Conservation (phyloP, 2,797 vertebrate genomes). For the Columba guinea region DNA sequence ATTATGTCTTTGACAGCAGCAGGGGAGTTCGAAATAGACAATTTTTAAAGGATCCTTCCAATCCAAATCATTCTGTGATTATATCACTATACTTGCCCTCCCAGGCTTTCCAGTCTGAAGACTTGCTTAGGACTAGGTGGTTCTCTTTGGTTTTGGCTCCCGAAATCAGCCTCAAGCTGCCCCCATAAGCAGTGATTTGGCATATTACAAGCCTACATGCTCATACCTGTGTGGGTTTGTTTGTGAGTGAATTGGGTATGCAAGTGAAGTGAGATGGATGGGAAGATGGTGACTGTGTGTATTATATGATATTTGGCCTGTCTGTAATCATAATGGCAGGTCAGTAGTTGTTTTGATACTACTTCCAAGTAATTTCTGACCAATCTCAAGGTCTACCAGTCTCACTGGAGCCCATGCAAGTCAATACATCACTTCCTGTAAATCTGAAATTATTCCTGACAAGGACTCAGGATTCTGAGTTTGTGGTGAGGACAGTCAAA, state of each 20-base stretch:
- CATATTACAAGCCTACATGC: not conserved
- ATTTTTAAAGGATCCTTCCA: not conserved
- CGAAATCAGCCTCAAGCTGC: not conserved
- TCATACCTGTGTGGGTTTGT: not conserved
- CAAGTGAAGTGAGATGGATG: not conserved
- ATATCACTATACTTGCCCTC: not conserved
- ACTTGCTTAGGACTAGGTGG: not conserved
- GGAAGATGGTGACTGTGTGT: not conserved
- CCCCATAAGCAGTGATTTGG: not conserved
- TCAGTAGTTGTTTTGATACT: not conserved
- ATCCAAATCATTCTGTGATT: not conserved
- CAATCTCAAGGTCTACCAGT: accelerated
- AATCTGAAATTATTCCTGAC: not conserved
- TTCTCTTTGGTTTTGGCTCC: not conserved
- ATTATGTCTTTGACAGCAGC: not conserved
- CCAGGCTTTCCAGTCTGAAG: not conserved
- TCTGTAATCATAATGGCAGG: not conserved
- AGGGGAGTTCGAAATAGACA: not conserved
- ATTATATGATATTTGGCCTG: not conserved
- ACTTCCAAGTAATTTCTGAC: not conserved
- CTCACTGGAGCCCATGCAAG: not conserved
- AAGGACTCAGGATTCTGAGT: not conserved
- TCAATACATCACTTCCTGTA: not conserved
- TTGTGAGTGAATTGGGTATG: not conserved
- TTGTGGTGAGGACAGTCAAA: not conserved